Evolutionary conservation across 2,888 invertebrate species (phyloP).

Genomic region (Pyrrhosoma nymphula): DNA sequence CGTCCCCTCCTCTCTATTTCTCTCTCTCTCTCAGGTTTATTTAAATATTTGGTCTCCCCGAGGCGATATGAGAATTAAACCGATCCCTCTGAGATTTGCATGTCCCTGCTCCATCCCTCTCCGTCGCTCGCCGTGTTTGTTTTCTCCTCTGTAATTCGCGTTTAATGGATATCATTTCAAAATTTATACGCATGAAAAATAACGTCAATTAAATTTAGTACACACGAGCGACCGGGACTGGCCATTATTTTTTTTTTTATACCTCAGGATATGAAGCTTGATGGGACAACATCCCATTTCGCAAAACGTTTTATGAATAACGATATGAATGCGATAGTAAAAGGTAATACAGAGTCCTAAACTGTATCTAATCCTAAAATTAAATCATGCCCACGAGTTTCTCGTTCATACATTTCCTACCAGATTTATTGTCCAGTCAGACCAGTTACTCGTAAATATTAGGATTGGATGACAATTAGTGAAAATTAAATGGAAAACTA

Average conservation of each 20-base stretch:
- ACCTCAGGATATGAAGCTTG: neutral
- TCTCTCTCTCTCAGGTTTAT: neutral
- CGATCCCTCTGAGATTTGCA: neutral
- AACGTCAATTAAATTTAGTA: neutral
- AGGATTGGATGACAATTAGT: too few relatives aligned
- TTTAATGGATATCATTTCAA: neutral
- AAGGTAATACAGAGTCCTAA: too few relatives aligned
- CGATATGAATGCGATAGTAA: too few relatives aligned
- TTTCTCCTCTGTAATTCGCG: neutral
- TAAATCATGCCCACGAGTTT: too few relatives aligned
- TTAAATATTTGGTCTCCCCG: constrained; percentile 10
- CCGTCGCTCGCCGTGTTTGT: neutral
- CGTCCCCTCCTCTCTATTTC: neutral
- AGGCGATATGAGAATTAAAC: neutral
- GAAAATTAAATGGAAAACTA: too few relatives aligned
- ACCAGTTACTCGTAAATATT: too few relatives aligned
- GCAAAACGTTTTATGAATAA: neutral
- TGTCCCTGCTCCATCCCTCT: constrained; percentile 1
- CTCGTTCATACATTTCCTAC: too few relatives aligned
- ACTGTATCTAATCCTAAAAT: too few relatives aligned
- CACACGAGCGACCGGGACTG: neutral
- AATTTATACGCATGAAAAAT: constrained; percentile 3
- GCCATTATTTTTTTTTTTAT: neutral
- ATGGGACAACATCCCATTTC: neutral
- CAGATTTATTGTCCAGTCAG: too few relatives aligned